Evolutionary conservation across 2,797 vertebrate genomes (phyloP).

Genomic region (Megaceryle alcyon): DNA sequence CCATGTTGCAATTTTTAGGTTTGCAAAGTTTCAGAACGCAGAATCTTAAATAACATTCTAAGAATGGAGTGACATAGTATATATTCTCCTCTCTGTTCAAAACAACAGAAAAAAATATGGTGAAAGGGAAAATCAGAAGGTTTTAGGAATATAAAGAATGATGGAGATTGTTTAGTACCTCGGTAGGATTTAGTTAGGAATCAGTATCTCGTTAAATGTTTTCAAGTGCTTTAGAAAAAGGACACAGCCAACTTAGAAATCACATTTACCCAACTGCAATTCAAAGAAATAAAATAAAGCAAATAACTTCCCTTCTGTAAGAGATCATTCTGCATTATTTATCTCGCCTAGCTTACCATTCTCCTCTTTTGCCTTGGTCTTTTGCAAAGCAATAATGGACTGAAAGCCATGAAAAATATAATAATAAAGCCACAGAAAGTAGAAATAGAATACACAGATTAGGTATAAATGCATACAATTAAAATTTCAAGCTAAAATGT

Average conservation of each 20-base stretch:
- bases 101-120: not conserved
- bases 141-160: not conserved
- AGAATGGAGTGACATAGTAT: not conserved
- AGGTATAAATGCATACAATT: slow-evolving; percentile 17
- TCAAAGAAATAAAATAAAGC: slow-evolving; percentile 51
- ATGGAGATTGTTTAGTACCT: not conserved
- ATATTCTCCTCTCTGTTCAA: not conserved
- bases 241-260: slow-evolving; percentile 20
- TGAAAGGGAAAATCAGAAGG: not conserved
- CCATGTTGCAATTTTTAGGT: not conserved
- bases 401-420: slow-evolving; percentile 32
- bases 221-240: slow-evolving; percentile 22
- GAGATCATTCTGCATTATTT: slow-evolving; percentile 29
- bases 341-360: not conserved
- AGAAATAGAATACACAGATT: not conserved
- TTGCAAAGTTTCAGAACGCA: not conserved
- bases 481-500: slow-evolving; percentile 35
- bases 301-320: slow-evolving; percentile 8
- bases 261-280: slow-evolving; percentile 18
- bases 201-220: not conserved
- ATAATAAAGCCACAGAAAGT: slow-evolving; percentile 24
- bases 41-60: not conserved
- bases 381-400: not conserved
- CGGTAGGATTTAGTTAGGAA: not conserved
- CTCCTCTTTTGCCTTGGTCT: not conserved